Percentiles rank a stretch among this genome's conserved stretches.
phyloP scores from a whole-genome alignment of 2,888 invertebrate species.

The Brachypalpus laphriformis region DNA sequence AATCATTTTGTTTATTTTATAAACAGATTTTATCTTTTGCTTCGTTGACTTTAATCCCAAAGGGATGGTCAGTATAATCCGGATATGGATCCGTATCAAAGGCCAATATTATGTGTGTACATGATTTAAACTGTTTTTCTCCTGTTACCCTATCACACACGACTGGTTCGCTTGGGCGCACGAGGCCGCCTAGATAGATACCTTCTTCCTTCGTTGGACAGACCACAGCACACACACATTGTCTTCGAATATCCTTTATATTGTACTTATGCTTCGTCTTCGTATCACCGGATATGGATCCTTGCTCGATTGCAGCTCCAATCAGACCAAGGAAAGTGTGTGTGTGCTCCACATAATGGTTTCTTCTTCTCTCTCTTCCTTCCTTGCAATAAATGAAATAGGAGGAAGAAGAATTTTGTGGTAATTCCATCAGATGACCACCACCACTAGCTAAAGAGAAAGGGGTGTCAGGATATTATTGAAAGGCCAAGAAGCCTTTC shows the following conservation, averaged over 20 bases:
- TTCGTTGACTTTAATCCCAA: conserved; percentile 72
- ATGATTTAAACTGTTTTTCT: conserved; percentile 74
- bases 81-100: conserved; percentile 74
- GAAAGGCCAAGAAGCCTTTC: conserved; percentile 70
- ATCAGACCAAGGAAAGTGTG: conserved; percentile 51
- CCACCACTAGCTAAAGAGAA: conserved; percentile 36
- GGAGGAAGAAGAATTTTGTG: conserved; percentile 55
- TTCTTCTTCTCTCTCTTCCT: background rate
- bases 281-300: conserved; percentile 64
- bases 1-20: conserved; percentile 74
- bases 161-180: conserved; percentile 48
- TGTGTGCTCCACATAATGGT: conserved; percentile 38
- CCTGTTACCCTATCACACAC: conserved; percentile 70
- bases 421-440: conserved; percentile 70
- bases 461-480: conserved; percentile 65
- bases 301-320: conserved; percentile 63
- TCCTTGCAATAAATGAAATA: conserved; percentile 31
- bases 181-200: conserved; percentile 10
- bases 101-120: conserved; percentile 74
- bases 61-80: conserved; percentile 73
- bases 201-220: background rate
- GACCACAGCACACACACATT: conserved; percentile 58
- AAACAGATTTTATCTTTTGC: conserved; percentile 74
- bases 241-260: conserved; percentile 72
- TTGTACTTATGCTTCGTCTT: conserved; percentile 53